A percentile compares a stretch with the other conserved stretches of the same genome.
Evolutionary conservation across 2,888 invertebrate species (phyloP).

Genomic region (Aleiodes alternator): DNA sequence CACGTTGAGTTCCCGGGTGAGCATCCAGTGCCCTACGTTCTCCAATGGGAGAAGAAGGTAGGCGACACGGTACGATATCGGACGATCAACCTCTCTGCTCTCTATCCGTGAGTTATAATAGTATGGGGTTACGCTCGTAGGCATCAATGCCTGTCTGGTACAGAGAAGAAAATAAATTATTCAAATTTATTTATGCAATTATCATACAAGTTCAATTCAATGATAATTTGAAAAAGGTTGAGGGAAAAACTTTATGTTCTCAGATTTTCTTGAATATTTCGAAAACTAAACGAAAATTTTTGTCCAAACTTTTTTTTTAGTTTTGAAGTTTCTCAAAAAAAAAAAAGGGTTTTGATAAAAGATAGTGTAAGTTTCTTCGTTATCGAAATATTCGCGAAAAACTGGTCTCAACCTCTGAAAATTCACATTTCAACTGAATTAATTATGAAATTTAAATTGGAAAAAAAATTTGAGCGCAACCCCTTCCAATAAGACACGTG

Average conservation of each 20-base stretch:
- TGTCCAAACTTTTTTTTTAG: neutral
- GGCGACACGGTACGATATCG: constrained; percentile 94
- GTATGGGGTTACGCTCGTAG: constrained; percentile 66
- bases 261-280: constrained; percentile 39
- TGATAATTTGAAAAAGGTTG: neutral
- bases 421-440: neutral
- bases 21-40: constrained; percentile 97
- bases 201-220: constrained; percentile 8
- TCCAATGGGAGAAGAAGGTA: constrained; percentile 99
- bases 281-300: neutral
- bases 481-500: constrained; percentile 30
- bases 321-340: neutral
- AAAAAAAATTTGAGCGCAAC: constrained; percentile 11
- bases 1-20: constrained; percentile 97
- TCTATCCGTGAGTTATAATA: constrained; percentile 74
- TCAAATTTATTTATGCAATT: constrained; percentile 20
- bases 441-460: constrained; percentile 1
- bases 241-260: neutral
- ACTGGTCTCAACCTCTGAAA: neutral
- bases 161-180: constrained; percentile 16
- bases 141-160: constrained; percentile 62
- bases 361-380: neutral
- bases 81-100: constrained; percentile 74
- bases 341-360: neutral
- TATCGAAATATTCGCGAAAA: no score